Percentiles rank a stretch among this genome's conserved stretches.
Evolutionary conservation across 2,113 vertebrate genomes (phyloP).

Genomic region (human (Homo sapiens)): GRCh38 chr5:83279501-83280000

Average conservation of each 20-base stretch:
- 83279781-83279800: constrained; percentile 55
- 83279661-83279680: constrained; percentile 36
- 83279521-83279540: neutral
- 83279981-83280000: constrained; percentile 91
- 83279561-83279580: constrained; percentile 77
- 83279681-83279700: constrained; percentile 41
- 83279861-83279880: constrained; percentile 53
- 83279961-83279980: constrained; percentile 91
- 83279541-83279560: constrained; percentile 70
- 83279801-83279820: constrained; percentile 66
- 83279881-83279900: neutral
- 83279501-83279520: constrained; percentile 59
- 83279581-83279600: constrained; percentile 69
- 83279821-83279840: constrained; percentile 58
- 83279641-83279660: constrained; percentile 44
- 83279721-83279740: constrained; percentile 39
- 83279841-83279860: constrained; percentile 55
- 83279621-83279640: constrained; percentile 43
- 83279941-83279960: constrained; percentile 91
- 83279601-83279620: constrained; percentile 47
- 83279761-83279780: constrained; percentile 62
- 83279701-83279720: constrained; percentile 10
- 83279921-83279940: constrained; percentile 96
- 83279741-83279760: constrained; percentile 26
- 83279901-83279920: constrained; percentile 83